Base-by-base conservation (phyloP, 2,113 vertebrate species). In the Ibidorhyncha struthersii region DNA sequence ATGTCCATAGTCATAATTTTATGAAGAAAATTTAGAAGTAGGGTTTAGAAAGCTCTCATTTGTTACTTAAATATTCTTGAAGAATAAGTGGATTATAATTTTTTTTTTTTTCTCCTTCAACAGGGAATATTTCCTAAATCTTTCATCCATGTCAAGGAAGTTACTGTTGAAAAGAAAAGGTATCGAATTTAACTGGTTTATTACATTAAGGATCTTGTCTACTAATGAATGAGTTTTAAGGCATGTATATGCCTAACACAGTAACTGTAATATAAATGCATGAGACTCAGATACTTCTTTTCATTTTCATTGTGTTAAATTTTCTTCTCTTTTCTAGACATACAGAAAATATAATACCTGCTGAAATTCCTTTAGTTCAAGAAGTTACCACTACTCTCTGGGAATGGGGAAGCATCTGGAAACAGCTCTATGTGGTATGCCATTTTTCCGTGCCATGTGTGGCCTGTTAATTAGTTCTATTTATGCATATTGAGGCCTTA, bases 341-440 rank as follows among this genome's bases (percentile, higher is more conserved):
- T 66, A 95, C 98, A 11, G 99, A 99, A 97, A 97, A 98, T 55
- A 96, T 98, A 90, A 94, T 98, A 16, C 98, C 98, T 85, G 97
- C 98, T 66, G 99, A 99, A 97, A 99, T 99, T 97, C 99, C 99
- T 76, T 96, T 99, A 97, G 99, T 99, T 52, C 99, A 99, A 96
- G 99, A 99, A 98, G 99, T 99, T 93, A 99, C 99, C 80, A 99
- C 98, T 8, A 99, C 99, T 4, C 97, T 99, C 52, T 99, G 99
- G 94, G 99, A 99, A 94, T 99, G 99, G 99, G 99, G 99, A 29
- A 99, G 97, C 98, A 99, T 99, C 96, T 99, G 99, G 99, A 99
- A 99, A 86, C 99, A 99, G 91, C 98, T 99, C n/a, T 99, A 99
- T 86, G 98, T 99, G 99, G 99, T 99, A 98, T 96, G 98, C 93